phyloP scores from a whole-genome alignment of 2,888 invertebrate species.

The Pyrgus malvae region DNA sequence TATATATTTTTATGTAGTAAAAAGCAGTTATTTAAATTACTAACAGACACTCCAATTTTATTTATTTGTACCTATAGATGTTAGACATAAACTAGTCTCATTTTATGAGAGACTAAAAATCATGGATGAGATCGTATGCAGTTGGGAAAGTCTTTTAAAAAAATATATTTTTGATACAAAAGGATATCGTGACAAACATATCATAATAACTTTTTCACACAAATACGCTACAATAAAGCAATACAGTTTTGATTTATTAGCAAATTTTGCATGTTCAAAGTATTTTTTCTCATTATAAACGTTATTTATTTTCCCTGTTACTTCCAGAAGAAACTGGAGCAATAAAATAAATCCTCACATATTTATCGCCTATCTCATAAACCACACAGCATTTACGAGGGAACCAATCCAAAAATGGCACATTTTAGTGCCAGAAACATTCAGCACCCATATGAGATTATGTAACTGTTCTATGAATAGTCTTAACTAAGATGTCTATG shows the following conservation, averaged over 20 bases:
- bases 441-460: conserved; percentile 9
- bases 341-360: conserved; percentile 27
- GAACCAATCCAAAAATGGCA: conserved; percentile 15
- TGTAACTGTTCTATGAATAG: neutral
- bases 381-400: conserved; percentile 23
- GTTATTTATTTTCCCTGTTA: conserved; percentile 14
- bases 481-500: too few relatives aligned
- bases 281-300: conserved; percentile 8
- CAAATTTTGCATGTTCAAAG: conserved; percentile 4
- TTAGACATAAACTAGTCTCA: too few relatives aligned
- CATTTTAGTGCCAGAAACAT: conserved; percentile 22
- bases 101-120: too few relatives aligned
- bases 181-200: too few relatives aligned
- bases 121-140: too few relatives aligned
- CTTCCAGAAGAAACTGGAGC: conserved; percentile 15
- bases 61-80: too few relatives aligned
- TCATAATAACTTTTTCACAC: neutral
- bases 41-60: too few relatives aligned
- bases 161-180: too few relatives aligned
- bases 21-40: too few relatives aligned
- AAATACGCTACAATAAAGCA: neutral
- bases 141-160: too few relatives aligned
- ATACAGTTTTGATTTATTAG: neutral
- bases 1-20: too few relatives aligned
- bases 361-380: conserved; percentile 25